These are phyloP conservation scores for Eciton burchellii DNA, from an alignment of 1,140 invertebrate species.

Conservation along the genomic window DNA sequence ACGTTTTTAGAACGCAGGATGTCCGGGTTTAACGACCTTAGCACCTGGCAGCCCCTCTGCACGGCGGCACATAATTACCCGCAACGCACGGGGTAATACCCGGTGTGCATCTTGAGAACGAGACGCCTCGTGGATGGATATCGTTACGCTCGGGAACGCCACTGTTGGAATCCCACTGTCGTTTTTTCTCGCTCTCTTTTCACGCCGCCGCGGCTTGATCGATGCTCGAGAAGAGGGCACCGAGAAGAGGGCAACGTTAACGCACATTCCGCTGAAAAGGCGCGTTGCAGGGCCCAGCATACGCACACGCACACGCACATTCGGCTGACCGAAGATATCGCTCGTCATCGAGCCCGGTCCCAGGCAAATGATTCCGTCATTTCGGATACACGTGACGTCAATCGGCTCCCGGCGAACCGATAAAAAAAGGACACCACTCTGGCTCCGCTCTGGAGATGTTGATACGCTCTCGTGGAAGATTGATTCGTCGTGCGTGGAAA, in stretches of 20 bases:
- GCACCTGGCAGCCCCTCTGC: constrained; percentile 74
- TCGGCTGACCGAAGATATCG: constrained; percentile 17
- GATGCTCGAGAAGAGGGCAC: constrained; percentile 59
- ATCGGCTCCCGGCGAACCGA: constrained; percentile 5
- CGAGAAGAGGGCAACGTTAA: constrained; percentile 29
- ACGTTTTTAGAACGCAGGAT: constrained; percentile 71
- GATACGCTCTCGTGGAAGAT: constrained; percentile 21
- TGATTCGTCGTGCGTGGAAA: no score
- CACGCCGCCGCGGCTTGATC: constrained; percentile 46
- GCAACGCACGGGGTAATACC: constrained; percentile 62
- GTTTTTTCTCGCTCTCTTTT: constrained; percentile 67
- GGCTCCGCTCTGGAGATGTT: constrained; percentile 2
- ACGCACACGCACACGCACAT: not conserved
- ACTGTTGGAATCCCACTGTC: constrained; percentile 72
- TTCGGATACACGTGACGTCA: constrained; percentile 43
- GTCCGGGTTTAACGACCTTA: constrained; percentile 75
- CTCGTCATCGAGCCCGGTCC: constrained; percentile 36
- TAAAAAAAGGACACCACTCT: constrained; percentile 26
- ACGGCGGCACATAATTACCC: constrained; percentile 70
- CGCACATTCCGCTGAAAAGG: constrained; percentile 49
- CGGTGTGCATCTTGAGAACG: constrained; percentile 69
- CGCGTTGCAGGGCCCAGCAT: not conserved
- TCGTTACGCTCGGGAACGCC: constrained; percentile 67
- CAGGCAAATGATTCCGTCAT: constrained; percentile 31
- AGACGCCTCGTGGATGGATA: constrained; percentile 69